Evolutionary conservation across 2,113 vertebrate genomes (phyloP).

Genomic region (Perca flavescens): DNA sequence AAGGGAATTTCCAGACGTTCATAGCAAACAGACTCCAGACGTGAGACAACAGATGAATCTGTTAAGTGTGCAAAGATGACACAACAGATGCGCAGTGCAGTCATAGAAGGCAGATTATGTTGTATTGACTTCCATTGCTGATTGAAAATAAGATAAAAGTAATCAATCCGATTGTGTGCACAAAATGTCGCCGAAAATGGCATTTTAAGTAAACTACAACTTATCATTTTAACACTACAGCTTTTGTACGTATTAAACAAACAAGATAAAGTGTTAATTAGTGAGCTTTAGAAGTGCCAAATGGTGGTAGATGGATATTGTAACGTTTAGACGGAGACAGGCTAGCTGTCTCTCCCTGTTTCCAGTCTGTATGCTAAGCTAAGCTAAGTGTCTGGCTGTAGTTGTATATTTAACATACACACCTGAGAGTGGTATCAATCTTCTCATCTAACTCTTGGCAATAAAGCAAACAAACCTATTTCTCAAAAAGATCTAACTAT

Average conservation of each 20-base stretch:
- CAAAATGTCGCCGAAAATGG: background rate
- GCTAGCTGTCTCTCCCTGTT: background rate
- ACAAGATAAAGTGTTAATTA: background rate
- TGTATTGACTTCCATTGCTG: background rate
- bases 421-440: background rate
- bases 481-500: background rate
- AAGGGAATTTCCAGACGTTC: conserved; percentile 76
- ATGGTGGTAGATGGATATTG: no score
- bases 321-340: no score
- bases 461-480: background rate
- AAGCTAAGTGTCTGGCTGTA: background rate
- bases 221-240: background rate
- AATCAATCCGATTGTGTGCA: background rate
- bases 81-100: conserved; percentile 55
- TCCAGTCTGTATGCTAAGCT: background rate
- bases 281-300: no score
- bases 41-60: conserved; percentile 62
- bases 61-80: conserved; percentile 35
- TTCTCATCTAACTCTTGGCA: background rate
- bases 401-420: background rate
- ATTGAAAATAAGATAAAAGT: background rate
- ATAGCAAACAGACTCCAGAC: conserved; percentile 65
- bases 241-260: background rate
- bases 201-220: background rate
- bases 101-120: conserved; percentile 7